Percentiles rank a stretch among this genome's conserved stretches.
phyloP scores from a whole-genome alignment of 2,888 invertebrate species.

The Tridacna crocea region DNA sequence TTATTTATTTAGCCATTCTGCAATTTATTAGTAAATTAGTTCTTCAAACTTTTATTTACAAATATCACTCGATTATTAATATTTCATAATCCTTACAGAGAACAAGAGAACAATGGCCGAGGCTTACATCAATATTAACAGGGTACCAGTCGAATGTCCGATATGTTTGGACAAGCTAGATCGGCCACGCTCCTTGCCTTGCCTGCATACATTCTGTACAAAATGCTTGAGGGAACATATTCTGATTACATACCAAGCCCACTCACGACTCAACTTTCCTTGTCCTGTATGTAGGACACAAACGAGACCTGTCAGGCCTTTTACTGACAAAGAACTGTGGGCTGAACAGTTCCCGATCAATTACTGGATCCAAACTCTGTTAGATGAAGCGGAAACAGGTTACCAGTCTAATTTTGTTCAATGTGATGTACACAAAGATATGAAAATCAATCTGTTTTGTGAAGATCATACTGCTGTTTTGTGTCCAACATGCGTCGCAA shows the following conservation, averaged over 20 bases:
- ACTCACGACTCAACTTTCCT: constrained; percentile 42
- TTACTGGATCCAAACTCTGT: constrained; percentile 57
- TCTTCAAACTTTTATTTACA: too few species aligned
- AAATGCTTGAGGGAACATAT: constrained; percentile 60
- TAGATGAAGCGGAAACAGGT: constrained; percentile 47
- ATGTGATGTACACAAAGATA: constrained; percentile 43
- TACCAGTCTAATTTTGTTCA: constrained; percentile 4
- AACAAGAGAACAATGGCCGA: constrained; percentile 29
- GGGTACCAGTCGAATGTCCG: constrained; percentile 51
- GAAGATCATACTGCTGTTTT: constrained; percentile 56
- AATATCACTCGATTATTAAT: too few species aligned
- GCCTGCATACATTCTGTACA: constrained; percentile 66
- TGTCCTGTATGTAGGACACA: constrained; percentile 63
- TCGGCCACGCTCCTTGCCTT: constrained; percentile 63
- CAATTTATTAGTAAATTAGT: too few species aligned
- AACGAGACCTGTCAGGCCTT: constrained; percentile 51
- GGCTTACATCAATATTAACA: constrained; percentile 33
- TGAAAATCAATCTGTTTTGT: constrained; percentile 57
- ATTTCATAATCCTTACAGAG: too few species aligned
- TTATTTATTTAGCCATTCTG: too few species aligned
- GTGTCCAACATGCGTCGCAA: constrained; percentile 63
- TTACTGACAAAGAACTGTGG: constrained; percentile 44
- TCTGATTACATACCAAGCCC: constrained; percentile 26
- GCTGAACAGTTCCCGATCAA: constrained; percentile 65
- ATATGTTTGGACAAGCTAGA: constrained; percentile 58